Base-by-base conservation (phyloP, 2,888 invertebrate genomes). In the Embidobia sp. region DNA sequence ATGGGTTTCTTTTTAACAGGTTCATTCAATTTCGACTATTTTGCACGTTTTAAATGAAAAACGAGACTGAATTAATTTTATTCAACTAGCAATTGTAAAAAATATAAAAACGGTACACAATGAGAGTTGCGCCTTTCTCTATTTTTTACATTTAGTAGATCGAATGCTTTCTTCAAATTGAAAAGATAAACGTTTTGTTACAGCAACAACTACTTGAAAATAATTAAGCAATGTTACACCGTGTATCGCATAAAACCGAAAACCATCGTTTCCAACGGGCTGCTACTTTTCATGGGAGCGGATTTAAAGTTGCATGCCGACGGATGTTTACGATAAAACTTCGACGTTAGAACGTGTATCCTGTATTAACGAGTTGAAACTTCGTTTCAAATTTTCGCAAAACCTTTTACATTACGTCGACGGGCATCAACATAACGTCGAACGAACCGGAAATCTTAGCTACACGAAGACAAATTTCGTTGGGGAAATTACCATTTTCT, bases 321-420 rank as follows among this genome's bases (percentile, higher is more conserved):
- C 67, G 67, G 29, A 57, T 67, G 57, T 69, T 57, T 69, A 57
- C 69, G 57, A 49, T 69, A 42, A 69, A 69, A 69, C 69, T 69
- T 69, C 22, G 55, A 57, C 69, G 69, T 57, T 31, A 31, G 49
- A 57, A 69, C 57, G 48, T 49, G 69, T 31, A 57, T 69, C 69
- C 26, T 13, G 42, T 57, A 69, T 69, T 57, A 57, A 57, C 69
- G 69, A 69, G 48, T 57, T 69, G 57, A 10, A 69, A 69, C 57
- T 69, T 69, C 57, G 69, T 57, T 69, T 59, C 31, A 42, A 40
- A 69, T 57, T 69, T 57, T 59, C 57, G 22, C 27, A 51, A 48
- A 55, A 53, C 66, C 66, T 55, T 67, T 67, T 55, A 55, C 66
- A 46, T 46, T 26, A 33, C 22, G 53, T 31, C 33, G 26, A 42